phyloP scores from a whole-genome alignment of 2,888 invertebrate species.

The Cephus pulcher region DNA sequence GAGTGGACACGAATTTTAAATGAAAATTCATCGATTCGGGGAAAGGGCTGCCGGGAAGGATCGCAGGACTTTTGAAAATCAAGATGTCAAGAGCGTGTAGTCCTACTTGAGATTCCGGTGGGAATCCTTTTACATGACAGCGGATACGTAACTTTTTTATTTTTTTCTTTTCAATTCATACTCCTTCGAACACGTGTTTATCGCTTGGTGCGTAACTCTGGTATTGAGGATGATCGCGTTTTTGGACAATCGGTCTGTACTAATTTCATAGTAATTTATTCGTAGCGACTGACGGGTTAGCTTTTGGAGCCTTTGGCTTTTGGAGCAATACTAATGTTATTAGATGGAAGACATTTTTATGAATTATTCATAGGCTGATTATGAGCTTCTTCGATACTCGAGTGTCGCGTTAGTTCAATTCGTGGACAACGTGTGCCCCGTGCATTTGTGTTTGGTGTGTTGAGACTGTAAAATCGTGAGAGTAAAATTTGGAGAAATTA shows the following conservation, averaged over 20 bases:
- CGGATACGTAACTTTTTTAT: constrained; percentile 34
- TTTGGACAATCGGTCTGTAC: not conserved
- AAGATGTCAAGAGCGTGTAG: constrained; percentile 20
- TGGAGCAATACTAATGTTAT: not conserved
- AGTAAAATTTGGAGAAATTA: not conserved
- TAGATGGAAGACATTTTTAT: not conserved
- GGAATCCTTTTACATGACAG: constrained; percentile 38
- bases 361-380: not conserved
- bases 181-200: not conserved
- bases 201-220: not conserved
- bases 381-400: not conserved
- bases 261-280: not conserved
- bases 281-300: not conserved
- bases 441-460: not conserved
- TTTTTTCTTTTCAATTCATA: not conserved
- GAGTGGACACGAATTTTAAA: constrained; percentile 45
- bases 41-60: constrained; percentile 34
- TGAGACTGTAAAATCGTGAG: not conserved
- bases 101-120: constrained; percentile 37
- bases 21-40: constrained; percentile 45
- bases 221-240: not conserved
- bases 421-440: not conserved
- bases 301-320: not conserved
- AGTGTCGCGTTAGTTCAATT: not conserved
- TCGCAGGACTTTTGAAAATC: constrained; percentile 44